Conservation (phyloP, 2,797 vertebrate genomes). For the Chrosomus eos region DNA sequence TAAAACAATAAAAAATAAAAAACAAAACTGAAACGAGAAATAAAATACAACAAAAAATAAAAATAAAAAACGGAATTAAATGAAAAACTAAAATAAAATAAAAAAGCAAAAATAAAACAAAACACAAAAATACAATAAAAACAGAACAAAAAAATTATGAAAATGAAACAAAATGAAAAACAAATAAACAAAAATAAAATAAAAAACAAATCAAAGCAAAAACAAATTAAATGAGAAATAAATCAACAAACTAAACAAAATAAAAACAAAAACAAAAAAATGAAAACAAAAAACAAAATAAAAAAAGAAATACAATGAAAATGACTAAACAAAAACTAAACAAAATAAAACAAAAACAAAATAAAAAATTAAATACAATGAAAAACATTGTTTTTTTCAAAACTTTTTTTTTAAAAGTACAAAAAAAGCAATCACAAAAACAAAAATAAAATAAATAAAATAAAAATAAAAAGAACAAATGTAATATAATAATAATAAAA, state of each 20-base stretch:
- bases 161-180: neutral
- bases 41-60: neutral
- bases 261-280: neutral
- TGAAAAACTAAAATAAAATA: neutral
- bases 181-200: accelerated
- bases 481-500: neutral
- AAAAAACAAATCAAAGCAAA: accelerated
- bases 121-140: neutral
- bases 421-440: neutral
- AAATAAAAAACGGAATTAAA: neutral
- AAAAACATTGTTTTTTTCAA: too few species aligned
- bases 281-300: neutral
- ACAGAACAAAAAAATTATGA: neutral
- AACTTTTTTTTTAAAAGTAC: too few species aligned
- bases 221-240: neutral
- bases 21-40: too few species aligned
- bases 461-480: accelerated
- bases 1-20: neutral
- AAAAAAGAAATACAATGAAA: neutral
- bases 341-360: too few species aligned
- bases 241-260: neutral
- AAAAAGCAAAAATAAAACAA: neutral
- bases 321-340: neutral
- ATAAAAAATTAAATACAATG: neutral
- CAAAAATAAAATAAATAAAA: neutral